Conservation (phyloP, 30 jellyfish, hydroid and myxozoan species). For the Aurelia coerulea region DNA sequence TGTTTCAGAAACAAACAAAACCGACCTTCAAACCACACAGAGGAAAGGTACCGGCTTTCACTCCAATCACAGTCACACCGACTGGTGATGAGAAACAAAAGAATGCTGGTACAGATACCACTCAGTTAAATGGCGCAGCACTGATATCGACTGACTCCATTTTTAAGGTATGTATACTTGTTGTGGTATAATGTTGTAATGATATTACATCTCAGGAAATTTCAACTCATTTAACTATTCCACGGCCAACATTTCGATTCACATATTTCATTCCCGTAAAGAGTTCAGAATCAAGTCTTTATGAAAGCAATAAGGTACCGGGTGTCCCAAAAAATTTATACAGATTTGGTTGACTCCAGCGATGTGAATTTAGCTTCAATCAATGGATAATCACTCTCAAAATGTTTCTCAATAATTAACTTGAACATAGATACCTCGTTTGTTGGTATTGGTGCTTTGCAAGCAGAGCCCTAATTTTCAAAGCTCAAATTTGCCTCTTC, state of each 20-base stretch:
- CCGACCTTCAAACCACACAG: conserved; percentile 42
- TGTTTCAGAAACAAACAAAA: background rate
- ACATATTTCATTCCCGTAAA: no score
- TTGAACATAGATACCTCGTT: no score
- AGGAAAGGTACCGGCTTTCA: conserved; percentile 66
- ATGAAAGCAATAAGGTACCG: no score
- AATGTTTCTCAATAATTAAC: no score
- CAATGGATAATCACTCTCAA: no score
- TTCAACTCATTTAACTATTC: background rate
- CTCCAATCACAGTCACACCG: conserved; percentile 60
- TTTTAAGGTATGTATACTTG: conserved; percentile 1
- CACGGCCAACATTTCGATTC: background rate
- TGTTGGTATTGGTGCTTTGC: no score
- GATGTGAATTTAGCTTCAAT: no score
- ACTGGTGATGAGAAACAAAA: conserved; percentile 57
- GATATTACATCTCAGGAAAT: background rate
- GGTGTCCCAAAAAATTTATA: no score
- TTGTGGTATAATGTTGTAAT: background rate
- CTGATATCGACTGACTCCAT: conserved; percentile 43
- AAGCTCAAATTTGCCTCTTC: no score
- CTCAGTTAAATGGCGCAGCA: conserved; percentile 9
- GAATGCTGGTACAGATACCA: background rate
- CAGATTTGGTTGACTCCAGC: no score
- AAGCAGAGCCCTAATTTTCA: no score
- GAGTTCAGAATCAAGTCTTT: no score